Conservation (phyloP, 2,888 invertebrate genomes). For the Alcis repandata region DNA sequence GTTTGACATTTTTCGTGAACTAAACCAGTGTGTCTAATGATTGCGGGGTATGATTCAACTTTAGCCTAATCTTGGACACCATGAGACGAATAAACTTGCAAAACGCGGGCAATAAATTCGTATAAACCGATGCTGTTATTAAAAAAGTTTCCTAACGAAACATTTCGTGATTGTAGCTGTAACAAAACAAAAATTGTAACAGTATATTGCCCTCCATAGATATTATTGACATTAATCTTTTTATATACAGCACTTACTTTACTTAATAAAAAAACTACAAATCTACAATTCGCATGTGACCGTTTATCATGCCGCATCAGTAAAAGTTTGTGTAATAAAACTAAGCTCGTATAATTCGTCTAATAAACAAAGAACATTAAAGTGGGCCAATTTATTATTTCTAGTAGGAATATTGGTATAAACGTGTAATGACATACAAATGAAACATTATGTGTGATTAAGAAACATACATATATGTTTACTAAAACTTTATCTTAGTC, state of each 20-base stretch:
- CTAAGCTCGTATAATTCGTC: slow-evolving; percentile 11
- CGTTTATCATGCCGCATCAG: slow-evolving; percentile 17
- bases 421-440: neutral
- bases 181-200: neutral
- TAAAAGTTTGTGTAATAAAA: slow-evolving; percentile 17
- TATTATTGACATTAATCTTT: slow-evolving; percentile 1
- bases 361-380: slow-evolving; percentile 7
- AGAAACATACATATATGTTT: neutral
- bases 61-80: neutral
- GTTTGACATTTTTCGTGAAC: slow-evolving; percentile 33
- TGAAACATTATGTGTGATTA: neutral
- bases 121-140: neutral
- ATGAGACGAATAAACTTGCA: neutral
- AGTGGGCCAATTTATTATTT: neutral
- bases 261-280: slow-evolving; percentile 4
- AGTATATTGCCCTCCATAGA: neutral
- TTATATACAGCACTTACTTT: neutral
- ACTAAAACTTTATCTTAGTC: neutral
- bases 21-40: slow-evolving; percentile 7
- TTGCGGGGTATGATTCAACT: slow-evolving; percentile 17
- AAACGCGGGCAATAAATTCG: neutral
- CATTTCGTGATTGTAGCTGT: neutral
- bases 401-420: neutral
- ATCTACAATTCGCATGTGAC: slow-evolving; percentile 15
- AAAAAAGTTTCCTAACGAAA: neutral